Percentiles rank a stretch among this genome's conserved stretches.
Evolutionary conservation across 2,888 invertebrate species (phyloP).

Genomic region (Cataglyphis cursor): DNA sequence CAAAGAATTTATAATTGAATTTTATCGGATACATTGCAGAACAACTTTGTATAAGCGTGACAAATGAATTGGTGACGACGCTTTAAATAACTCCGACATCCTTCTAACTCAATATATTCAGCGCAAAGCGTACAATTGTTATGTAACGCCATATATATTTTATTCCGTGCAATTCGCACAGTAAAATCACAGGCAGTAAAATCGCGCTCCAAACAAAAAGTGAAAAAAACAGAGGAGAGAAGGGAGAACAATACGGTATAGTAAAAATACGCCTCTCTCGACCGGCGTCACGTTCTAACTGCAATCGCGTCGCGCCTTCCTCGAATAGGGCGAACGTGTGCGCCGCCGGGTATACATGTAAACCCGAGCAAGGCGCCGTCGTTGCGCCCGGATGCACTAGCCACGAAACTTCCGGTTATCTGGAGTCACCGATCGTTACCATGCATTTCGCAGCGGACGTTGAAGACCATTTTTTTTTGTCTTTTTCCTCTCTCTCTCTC

Average conservation of each 20-base stretch:
- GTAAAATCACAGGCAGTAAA: constrained; percentile 29
- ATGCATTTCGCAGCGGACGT: constrained; percentile 60
- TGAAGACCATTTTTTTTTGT: constrained; percentile 60
- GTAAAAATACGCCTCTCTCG: constrained; percentile 48
- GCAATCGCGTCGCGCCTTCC: constrained; percentile 27
- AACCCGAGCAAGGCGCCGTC: constrained; percentile 48
- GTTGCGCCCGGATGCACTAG: constrained; percentile 61
- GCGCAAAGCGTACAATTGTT: constrained; percentile 7
- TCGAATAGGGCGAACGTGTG: constrained; percentile 43
- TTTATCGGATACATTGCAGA: not conserved
- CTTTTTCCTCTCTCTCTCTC: not conserved
- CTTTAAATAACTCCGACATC: constrained; percentile 20
- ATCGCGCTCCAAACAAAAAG: constrained; percentile 11
- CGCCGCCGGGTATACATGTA: constrained; percentile 10
- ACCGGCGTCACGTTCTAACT: constrained; percentile 39
- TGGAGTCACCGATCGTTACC: constrained; percentile 74
- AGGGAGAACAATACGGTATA: constrained; percentile 34
- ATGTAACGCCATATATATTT: not conserved
- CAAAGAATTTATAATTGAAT: not conserved
- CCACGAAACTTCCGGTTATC: constrained; percentile 72
- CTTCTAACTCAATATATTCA: constrained; percentile 5
- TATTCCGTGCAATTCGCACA: not conserved
- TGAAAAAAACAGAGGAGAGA: not conserved
- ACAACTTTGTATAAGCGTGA: not conserved
- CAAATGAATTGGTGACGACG: constrained; percentile 21